phyloP scores from a whole-genome alignment of 2,113 vertebrate genomes.

The Caloenas nicobarica region DNA sequence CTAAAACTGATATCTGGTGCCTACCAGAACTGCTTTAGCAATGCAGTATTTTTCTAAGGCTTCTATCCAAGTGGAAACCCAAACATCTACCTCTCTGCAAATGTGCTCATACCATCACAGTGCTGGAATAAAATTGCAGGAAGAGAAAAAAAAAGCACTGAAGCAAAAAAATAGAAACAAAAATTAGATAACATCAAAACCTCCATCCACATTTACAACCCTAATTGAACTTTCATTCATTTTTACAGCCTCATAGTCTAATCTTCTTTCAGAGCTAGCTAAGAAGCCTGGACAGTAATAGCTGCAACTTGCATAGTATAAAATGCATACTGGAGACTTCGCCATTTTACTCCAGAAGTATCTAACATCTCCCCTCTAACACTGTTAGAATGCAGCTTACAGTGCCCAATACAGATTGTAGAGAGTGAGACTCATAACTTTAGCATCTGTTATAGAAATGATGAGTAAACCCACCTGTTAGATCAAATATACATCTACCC shows the following conservation, averaged over 20 bases:
- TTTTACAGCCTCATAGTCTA: background rate
- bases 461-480: background rate
- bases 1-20: background rate
- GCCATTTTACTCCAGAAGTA: background rate
- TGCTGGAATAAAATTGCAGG: background rate
- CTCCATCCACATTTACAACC: background rate
- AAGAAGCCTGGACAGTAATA: background rate
- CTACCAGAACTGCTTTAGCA: background rate
- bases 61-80: background rate
- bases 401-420: background rate
- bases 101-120: background rate
- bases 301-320: background rate
- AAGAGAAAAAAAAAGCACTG: background rate
- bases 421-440: background rate
- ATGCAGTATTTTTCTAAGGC: background rate
- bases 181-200: conserved; percentile 1
- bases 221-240: background rate
- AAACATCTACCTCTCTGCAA: background rate
- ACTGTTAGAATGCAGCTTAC: background rate
- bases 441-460: background rate
- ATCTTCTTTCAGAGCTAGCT: background rate
- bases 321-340: background rate
- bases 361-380: background rate
- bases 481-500: background rate
- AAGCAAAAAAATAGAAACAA: background rate